Evolutionary conservation across 2,888 invertebrate species (phyloP).

Genomic region (Aspidiotus destructor): DNA sequence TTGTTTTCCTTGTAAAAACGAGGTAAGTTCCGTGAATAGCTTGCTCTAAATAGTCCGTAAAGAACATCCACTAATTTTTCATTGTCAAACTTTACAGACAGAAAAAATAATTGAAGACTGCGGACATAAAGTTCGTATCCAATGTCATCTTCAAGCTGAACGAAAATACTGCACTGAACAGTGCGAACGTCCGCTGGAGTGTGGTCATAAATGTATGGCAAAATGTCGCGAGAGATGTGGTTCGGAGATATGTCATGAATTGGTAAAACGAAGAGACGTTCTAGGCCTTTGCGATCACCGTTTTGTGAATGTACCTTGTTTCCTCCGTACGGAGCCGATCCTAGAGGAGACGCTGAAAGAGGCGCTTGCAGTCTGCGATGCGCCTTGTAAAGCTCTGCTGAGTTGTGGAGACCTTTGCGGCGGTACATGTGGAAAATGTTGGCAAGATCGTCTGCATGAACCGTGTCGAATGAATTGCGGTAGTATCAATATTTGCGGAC

Average conservation of each 20-base stretch:
- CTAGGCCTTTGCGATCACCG: conserved; percentile 47
- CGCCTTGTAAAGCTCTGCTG: conserved; percentile 44
- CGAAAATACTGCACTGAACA: conserved; percentile 41
- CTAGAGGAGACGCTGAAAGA: too few species aligned
- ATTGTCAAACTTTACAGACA: conserved; percentile 20
- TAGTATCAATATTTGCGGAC: conserved; percentile 52
- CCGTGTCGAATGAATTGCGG: conserved; percentile 50
- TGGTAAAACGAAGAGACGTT: conserved; percentile 38
- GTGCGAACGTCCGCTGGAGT: conserved; percentile 46
- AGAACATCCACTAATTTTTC: too few species aligned
- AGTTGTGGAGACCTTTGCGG: conserved; percentile 48
- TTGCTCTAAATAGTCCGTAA: too few species aligned
- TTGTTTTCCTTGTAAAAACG: too few species aligned
- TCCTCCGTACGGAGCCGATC: conserved; percentile 31
- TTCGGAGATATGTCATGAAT: conserved; percentile 41
- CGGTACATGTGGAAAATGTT: conserved; percentile 50
- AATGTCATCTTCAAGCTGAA: conserved; percentile 43
- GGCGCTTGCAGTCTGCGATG: conserved; percentile 41
- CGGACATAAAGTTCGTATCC: conserved; percentile 38
- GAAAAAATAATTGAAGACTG: conserved; percentile 36
- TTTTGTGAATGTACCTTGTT: conserved; percentile 22
- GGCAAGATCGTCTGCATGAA: conserved; percentile 52
- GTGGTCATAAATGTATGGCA: conserved; percentile 47
- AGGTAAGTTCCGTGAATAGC: too few species aligned
- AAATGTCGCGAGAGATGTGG: conserved; percentile 44